Evolutionary conservation across 2,797 vertebrate species (phyloP), one percentile per base, ranked within the genome.

Genomic region (Meda fulgida): DNA sequence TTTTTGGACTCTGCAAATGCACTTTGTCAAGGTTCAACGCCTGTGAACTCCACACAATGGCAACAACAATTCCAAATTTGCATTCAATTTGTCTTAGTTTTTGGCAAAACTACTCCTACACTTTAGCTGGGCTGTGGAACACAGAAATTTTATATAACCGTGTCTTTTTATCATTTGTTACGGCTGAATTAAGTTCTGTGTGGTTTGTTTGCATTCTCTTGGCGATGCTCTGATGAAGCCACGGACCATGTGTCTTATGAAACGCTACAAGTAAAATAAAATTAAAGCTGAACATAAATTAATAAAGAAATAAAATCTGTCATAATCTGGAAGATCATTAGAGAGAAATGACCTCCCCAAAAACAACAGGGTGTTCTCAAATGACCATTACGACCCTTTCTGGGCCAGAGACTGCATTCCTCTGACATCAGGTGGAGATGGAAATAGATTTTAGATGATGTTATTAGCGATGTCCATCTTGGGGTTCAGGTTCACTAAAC

Each of bases 211-310:
- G 75, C 66, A n/a, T 71, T 84, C 76, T 79, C 53, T 60, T 53
- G 38, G 66, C 21, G 40, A 79, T 72, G 69, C 85, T 84, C 88
- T 23, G 87, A 84, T 88, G 89, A 90, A 86, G 91, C 91, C 91
- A 92, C 87, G 78, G 82, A 70, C 1, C 77, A 84, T 88, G 89
- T 85, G 84, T 90, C 90, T 91, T 91, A 88, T 31, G 89, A 78
- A 93, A 91, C 60, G 13, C 19, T 23, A 66, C 91, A 93, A 91
- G 89, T 43, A 84, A 84, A 84, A 73, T 65, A 2, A 38, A 88
- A 86, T 86, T 87, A 87, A 80, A 90, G 88, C 88, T 58, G 87
- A 84, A 80, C 73, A 46, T 80, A 77, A 71, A 88, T 85, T 80
- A 48, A 66, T 78, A 46, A 84, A 40, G 60, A 87, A 78, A 85